These are phyloP conservation scores for Cheilosia urbana DNA, from an alignment of 2,888 invertebrate species.

Conservation along the genomic window DNA sequence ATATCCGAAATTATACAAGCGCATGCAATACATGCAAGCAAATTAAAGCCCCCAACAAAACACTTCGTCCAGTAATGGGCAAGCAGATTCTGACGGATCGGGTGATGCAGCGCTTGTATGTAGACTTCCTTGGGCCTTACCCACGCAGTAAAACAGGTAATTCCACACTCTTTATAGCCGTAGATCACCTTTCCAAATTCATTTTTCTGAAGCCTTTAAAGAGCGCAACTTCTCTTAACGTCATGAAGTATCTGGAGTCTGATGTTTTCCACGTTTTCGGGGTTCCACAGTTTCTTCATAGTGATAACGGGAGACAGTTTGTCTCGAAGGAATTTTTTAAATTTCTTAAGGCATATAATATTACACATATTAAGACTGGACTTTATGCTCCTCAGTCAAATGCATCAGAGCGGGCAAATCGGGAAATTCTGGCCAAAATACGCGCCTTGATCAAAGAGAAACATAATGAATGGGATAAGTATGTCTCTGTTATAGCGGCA, in stretches of 20 bases:
- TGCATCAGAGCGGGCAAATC: slow-evolving; percentile 8
- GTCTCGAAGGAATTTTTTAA: background rate
- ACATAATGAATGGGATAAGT: slow-evolving; percentile 4
- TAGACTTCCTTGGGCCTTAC: slow-evolving; percentile 17
- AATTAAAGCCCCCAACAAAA: background rate
- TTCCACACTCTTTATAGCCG: slow-evolving; percentile 13
- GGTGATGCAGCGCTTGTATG: slow-evolving; percentile 37
- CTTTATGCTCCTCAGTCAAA: slow-evolving; percentile 6
- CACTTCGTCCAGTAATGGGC: slow-evolving; percentile 31
- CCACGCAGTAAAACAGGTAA: slow-evolving; percentile 30
- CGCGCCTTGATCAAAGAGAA: background rate
- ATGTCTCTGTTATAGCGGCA: background rate
- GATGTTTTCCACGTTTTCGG: background rate
- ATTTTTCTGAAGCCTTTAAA: slow-evolving; percentile 34
- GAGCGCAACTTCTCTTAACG: background rate
- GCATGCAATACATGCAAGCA: background rate
- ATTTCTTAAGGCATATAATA: background rate
- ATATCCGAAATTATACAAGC: background rate
- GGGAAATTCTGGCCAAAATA: slow-evolving; percentile 1
- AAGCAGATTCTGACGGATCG: background rate
- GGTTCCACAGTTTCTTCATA: background rate
- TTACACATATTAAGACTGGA: background rate
- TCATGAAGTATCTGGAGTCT: background rate
- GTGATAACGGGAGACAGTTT: background rate
- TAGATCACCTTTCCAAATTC: slow-evolving; percentile 56